A percentile compares a stretch with the other conserved stretches of the same genome.
These are phyloP conservation scores for Laticauda laticaudata DNA, from an alignment of 2,113 vertebrate species.

Conservation along the genomic window DNA sequence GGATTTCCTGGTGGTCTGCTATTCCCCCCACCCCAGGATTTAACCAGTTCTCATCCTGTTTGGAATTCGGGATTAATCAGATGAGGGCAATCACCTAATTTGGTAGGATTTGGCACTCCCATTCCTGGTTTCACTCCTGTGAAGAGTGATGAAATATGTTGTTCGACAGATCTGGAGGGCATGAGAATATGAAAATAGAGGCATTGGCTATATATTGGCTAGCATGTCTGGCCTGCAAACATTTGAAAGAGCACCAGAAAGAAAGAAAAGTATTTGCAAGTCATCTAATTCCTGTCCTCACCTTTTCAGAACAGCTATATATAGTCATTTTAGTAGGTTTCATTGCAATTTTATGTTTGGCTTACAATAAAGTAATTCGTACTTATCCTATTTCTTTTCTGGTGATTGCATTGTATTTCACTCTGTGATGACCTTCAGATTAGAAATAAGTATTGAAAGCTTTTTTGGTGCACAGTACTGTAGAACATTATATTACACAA, in stretches of 20 bases:
- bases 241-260: neutral
- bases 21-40: neutral
- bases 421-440: neutral
- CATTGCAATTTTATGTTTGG: neutral
- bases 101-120: neutral
- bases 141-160: neutral
- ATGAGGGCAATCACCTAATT: neutral
- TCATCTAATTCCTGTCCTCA: neutral
- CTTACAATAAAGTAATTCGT: neutral
- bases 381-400: neutral
- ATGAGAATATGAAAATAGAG: neutral
- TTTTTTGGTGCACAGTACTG: neutral
- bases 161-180: neutral
- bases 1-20: neutral
- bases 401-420: neutral
- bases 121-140: neutral
- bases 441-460: neutral
- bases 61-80: neutral
- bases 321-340: neutral
- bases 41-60: neutral
- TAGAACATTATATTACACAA: neutral
- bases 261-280: neutral
- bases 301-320: neutral
- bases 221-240: neutral
- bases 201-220: neutral